These are phyloP conservation scores for Cacatua alba DNA, from an alignment of 2,113 vertebrate genomes.

Conservation along the genomic window DNA sequence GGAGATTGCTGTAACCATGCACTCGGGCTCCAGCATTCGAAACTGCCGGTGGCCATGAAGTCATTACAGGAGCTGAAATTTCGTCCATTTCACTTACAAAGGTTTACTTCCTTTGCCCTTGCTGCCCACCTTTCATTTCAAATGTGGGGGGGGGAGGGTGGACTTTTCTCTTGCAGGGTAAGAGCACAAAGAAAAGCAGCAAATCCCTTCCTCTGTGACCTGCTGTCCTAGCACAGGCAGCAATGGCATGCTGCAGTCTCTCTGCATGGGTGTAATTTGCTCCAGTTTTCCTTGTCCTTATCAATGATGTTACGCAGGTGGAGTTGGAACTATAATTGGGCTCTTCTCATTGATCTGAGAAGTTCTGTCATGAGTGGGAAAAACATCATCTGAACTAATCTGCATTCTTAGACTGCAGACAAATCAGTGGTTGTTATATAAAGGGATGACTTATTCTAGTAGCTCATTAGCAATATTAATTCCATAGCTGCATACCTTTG, in stretches of 20 bases:
- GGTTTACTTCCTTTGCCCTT: neutral
- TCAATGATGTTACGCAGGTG: neutral
- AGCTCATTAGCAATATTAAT: constrained; percentile 64
- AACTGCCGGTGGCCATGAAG: neutral
- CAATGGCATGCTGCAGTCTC: rapidly evolving
- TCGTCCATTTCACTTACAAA: neutral
- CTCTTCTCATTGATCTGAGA: neutral
- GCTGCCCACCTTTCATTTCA: neutral
- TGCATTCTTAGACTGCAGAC: constrained; percentile 8
- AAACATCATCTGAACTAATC: neutral
- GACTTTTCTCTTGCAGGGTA: neutral
- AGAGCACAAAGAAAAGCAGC: neutral
- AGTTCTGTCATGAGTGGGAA: neutral
- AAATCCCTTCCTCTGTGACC: rapidly evolving
- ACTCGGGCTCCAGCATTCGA: neutral
- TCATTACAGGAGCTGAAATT: constrained; percentile 41
- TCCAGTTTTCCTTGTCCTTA: neutral
- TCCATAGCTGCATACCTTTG: constrained; percentile 66
- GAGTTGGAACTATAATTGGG: neutral
- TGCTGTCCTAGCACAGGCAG: neutral
- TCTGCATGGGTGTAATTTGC: neutral
- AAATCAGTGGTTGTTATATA: neutral
- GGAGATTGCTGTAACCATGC: constrained; percentile 8
- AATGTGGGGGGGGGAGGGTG: neutral
- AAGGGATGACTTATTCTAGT: neutral